phyloP scores from a whole-genome alignment of 2,888 invertebrate species.

The Ctena decussata region DNA sequence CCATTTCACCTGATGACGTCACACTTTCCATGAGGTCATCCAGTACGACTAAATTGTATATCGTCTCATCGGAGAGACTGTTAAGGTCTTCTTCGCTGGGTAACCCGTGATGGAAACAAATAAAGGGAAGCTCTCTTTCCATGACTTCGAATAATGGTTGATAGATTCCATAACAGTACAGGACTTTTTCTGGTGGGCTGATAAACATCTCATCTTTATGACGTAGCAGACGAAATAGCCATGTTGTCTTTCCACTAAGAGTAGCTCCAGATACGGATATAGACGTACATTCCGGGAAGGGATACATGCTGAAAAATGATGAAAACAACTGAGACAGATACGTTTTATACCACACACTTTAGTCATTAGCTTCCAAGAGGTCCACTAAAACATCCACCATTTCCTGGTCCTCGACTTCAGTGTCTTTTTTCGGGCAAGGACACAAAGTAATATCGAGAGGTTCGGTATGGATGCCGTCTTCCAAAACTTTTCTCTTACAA shows the following conservation, averaged over 20 bases:
- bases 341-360: background rate
- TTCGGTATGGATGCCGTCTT: constrained; percentile 34
- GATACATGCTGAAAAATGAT: constrained; percentile 22
- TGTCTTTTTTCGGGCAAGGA: constrained; percentile 17
- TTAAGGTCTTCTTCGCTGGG: constrained; percentile 34
- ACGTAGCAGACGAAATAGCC: constrained; percentile 21
- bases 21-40: constrained; percentile 44
- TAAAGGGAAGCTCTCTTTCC: constrained; percentile 41
- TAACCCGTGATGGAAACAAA: constrained; percentile 50
- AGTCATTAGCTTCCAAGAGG: background rate
- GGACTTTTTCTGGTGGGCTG: constrained; percentile 45
- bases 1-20: constrained; percentile 57
- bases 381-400: constrained; percentile 15
- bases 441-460: constrained; percentile 50
- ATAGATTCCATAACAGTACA: constrained; percentile 62
- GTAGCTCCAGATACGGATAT: constrained; percentile 53
- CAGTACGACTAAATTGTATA: too few species aligned
- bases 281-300: constrained; percentile 48
- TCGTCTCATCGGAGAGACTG: constrained; percentile 23
- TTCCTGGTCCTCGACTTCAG: constrained; percentile 28
- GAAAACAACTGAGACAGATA: too few species aligned
- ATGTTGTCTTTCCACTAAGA: constrained; percentile 38
- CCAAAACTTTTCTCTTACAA: too few species aligned
- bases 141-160: constrained; percentile 54
- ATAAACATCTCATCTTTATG: constrained; percentile 51